These are phyloP conservation scores for Macquaria australasica DNA, from an alignment of 2,113 vertebrate genomes.

Conservation along the genomic window DNA sequence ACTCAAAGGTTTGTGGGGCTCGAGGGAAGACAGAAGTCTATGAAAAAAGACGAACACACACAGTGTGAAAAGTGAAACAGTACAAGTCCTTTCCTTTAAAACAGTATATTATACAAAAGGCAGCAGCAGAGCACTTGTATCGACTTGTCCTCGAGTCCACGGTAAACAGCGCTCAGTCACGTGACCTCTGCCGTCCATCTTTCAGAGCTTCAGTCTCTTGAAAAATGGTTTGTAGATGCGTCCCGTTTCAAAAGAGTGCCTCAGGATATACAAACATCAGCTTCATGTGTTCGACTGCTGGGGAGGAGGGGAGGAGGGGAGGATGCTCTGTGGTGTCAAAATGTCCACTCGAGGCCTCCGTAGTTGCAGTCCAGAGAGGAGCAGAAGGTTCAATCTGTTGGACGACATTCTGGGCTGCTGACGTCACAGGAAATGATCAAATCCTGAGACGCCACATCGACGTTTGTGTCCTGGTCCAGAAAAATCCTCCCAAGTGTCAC, in stretches of 20 bases:
- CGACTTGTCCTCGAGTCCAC: constrained; percentile 84
- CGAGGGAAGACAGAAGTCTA: constrained; percentile 88
- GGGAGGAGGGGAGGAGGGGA: constrained; percentile 60
- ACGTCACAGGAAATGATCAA: not conserved
- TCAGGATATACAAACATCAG: constrained; percentile 72
- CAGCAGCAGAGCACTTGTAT: constrained; percentile 92
- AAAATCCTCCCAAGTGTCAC: not conserved
- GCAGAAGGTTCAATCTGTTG: not conserved
- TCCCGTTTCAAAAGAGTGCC: not conserved
- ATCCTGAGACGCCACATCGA: not conserved
- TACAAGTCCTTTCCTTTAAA: constrained; percentile 88
- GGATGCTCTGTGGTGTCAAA: not conserved
- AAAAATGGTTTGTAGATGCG: not conserved
- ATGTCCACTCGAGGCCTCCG: constrained; percentile 18
- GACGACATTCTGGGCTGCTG: not conserved
- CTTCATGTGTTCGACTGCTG: constrained; percentile 85
- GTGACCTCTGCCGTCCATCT: constrained; percentile 3
- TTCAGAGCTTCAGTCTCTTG: not conserved
- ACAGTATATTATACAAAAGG: constrained; percentile 90
- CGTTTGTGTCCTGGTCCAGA: not conserved
- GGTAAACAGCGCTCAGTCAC: constrained; percentile 77
- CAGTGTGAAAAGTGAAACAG: constrained; percentile 89
- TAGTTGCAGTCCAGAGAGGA: constrained; percentile 1
- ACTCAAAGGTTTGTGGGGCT: constrained; percentile 87
- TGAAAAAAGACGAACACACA: constrained; percentile 93